Conservation (phyloP, 2,113 vertebrate genomes). For the Perccottus glenii region DNA sequence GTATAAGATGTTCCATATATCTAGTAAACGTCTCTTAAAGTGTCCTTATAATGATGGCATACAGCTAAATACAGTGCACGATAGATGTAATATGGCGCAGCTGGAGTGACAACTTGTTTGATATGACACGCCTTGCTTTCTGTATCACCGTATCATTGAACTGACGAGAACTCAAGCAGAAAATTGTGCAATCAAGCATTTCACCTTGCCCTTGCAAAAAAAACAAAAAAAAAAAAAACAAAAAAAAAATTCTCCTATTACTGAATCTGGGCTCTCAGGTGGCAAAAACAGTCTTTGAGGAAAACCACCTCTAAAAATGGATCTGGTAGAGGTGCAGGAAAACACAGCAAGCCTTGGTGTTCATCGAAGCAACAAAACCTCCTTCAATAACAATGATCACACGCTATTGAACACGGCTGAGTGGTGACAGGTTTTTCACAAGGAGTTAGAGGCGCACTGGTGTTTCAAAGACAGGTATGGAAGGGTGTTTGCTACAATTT, state of each 20-base stretch:
- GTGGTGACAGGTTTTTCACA: conserved; percentile 48
- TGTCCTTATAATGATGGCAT: not conserved
- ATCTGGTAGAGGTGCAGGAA: conserved; percentile 42
- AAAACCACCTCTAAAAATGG: conserved; percentile 57
- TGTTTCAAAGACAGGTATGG: conserved; percentile 39
- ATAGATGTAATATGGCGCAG: conserved; percentile 18
- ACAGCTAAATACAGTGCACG: not conserved
- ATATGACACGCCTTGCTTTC: conserved; percentile 46
- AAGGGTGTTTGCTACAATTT: conserved; percentile 41
- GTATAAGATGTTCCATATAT: no score
- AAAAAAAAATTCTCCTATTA: conserved; percentile 35
- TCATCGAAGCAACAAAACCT: conserved; percentile 59
- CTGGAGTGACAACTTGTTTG: conserved; percentile 38
- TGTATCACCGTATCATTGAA: conserved; percentile 61
- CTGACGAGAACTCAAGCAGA: conserved; percentile 63
- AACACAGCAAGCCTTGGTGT: conserved; percentile 49
- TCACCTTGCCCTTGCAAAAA: conserved; percentile 46
- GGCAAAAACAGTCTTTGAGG: conserved; percentile 54
- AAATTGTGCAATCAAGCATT: conserved; percentile 70
- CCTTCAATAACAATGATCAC: conserved; percentile 66
- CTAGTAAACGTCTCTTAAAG: no score
- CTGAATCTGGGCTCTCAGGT: conserved; percentile 52
- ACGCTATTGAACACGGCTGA: conserved; percentile 52
- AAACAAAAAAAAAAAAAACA: conserved; percentile 37
- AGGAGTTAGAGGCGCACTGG: conserved; percentile 36